Evolutionary conservation across 2,797 vertebrate species (phyloP), one percentile per base, ranked within the genome.

Genomic region (Scleropages formosus): DNA sequence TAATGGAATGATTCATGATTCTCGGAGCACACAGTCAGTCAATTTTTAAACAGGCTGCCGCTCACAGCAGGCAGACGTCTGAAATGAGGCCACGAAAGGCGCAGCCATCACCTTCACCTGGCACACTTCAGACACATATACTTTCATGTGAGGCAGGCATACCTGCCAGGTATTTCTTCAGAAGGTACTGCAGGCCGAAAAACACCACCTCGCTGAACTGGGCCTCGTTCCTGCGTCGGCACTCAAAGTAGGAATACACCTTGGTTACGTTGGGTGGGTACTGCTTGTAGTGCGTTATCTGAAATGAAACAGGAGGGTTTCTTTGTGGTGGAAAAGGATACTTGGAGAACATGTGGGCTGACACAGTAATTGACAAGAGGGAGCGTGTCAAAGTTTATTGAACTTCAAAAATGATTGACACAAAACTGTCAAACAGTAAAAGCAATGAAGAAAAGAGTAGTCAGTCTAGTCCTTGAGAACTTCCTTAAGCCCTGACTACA

Each of bases 211-310:
- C 90, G 4, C 31, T 89, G 72, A 91, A 90, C 77, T 86, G 88
- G 61, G 84, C 82, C n/a, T 85, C 88, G 72, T 88, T 91, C 80
- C 87, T 90, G 51, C 75, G 79, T 26, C 91, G 82, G 79, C 92
- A 93, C 72, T 93, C 92, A 69, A 93, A 93, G 83, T 93, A 93
- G 20, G 92, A 92, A 82, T 93, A 93, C 62, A 93, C 85, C 78
- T 90, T 92, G 82, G 26, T 90, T 83, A 92, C 64, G 18, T 90
- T 83, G 39, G 91, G 91, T 18, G 92, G 91, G 75, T 93, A 93
- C 80, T 92, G 91, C 75, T 91, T 93, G 85, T 93, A 92, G 82
- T 93, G 92, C 58, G 92, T 92, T 78, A 92, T 90, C 92, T 93
- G 81, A 16, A 85, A 76, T 80, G 73, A 72, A 77, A 77, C 0